Base-by-base conservation (phyloP, 2,113 vertebrate genomes). In the Grantiella picta region DNA sequence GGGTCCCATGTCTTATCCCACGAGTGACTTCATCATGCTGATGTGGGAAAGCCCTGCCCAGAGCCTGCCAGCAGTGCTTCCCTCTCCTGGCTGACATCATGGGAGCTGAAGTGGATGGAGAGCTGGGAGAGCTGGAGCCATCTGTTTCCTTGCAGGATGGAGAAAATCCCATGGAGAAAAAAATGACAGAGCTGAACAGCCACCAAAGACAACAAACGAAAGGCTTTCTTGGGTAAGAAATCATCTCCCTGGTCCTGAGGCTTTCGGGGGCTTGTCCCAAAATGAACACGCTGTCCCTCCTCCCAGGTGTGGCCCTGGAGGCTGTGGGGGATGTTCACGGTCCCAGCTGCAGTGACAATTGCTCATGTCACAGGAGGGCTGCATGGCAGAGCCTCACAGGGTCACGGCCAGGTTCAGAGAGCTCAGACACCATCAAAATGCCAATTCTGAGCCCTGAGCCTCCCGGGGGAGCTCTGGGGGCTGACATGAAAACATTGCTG, bases 241-340 rank as follows among this genome's bases (percentile, higher is more conserved):
- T n/a, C 38, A 28, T 50, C 35, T 86, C 53, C 35, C 35, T 11
- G 69, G 44, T 24, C 60, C 72, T 47, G 72, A 15, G 40, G 83
- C 57, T 86, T 69, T 75, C 31, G 2, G 53, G 81, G 40, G 10
- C 3, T 78, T 19, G 52, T 56, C 56, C 77, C 73, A 11, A 71
- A 35, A 10, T 29, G 20, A 4, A 28, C 3, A 4, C 3, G 23
- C 33, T 0, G 1, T 40, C 14, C 53, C 40, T 86, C 16, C 56
- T 23, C 25, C 7, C 3, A 1, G 0, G 4, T 0, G 0, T 0
- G 42, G 79, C 33, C 1, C 29, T 7, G 44, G 14, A 4, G 35
- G 69, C 68, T 16, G 33, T 3, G 13, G 61, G 2, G 3, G 38
- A 4, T 1, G 3, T 1, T 35, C 40, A 0, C 12, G 0, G 1